Conservation (phyloP, 2,888 invertebrate species). For the Sceliomorpha sp. region DNA sequence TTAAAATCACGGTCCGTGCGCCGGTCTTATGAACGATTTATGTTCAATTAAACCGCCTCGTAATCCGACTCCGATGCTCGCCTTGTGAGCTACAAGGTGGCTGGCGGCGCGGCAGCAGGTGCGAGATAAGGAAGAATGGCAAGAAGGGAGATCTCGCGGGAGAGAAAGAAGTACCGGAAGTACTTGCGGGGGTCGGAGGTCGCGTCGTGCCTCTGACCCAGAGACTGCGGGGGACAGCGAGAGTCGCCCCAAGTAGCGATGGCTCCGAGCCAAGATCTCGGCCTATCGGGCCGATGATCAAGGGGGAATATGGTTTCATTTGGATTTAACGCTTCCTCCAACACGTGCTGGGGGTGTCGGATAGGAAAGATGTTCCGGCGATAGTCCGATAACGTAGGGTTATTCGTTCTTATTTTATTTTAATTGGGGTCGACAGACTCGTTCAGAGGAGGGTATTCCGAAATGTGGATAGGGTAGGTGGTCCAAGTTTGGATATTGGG, state of each 20-base stretch:
- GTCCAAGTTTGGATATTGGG: too few species aligned
- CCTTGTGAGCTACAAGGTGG: constrained; percentile 63
- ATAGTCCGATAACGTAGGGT: too few species aligned
- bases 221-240: constrained; percentile 61
- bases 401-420: too few species aligned
- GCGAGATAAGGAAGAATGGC: constrained; percentile 60
- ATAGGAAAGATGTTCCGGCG: too few species aligned
- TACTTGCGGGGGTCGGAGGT: constrained; percentile 67
- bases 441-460: too few species aligned
- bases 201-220: constrained; percentile 70
- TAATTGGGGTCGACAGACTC: too few species aligned
- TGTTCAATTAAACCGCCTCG: constrained; percentile 70
- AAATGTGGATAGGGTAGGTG: too few species aligned
- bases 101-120: constrained; percentile 61
- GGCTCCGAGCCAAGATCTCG: constrained; percentile 8
- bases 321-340: too few species aligned
- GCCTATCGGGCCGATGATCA: too few species aligned
- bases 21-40: constrained; percentile 69
- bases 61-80: constrained; percentile 66
- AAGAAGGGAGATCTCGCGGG: constrained; percentile 6
- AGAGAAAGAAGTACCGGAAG: constrained; percentile 62
- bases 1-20: constrained; percentile 61
- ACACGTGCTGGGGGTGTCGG: too few species aligned
- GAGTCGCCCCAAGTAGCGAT: constrained; percentile 19
- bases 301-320: too few species aligned